phyloP scores from a whole-genome alignment of 2,113 vertebrate genomes.

The Bombycilla garrulus region DNA sequence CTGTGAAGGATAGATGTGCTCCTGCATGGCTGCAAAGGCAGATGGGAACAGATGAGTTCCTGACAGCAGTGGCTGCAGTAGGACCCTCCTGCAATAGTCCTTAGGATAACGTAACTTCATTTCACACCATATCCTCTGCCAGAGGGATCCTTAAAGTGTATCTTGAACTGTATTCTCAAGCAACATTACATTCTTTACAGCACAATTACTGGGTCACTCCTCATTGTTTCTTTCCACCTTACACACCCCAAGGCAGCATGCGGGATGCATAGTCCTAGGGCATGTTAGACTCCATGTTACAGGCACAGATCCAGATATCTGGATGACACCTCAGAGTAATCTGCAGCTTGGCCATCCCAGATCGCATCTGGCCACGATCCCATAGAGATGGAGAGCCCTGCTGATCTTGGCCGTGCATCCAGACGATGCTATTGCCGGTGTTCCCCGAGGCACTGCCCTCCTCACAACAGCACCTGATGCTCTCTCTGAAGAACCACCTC shows the following conservation, averaged over 20 bases:
- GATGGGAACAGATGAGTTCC: neutral
- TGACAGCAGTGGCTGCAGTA: neutral
- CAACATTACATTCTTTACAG: neutral
- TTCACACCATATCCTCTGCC: neutral
- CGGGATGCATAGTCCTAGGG: neutral
- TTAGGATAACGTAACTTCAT: neutral
- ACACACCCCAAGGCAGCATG: fast-evolving
- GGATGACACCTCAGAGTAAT: neutral
- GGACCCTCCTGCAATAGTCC: neutral
- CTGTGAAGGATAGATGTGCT: neutral
- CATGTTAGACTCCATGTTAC: neutral
- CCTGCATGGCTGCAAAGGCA: neutral
- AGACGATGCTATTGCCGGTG: fast-evolving
- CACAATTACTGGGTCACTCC: neutral
- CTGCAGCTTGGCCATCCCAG: neutral
- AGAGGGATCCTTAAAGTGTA: neutral
- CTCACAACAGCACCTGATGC: neutral
- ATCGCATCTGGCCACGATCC: neutral
- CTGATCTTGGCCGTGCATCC: neutral
- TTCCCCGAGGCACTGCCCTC: fast-evolving
- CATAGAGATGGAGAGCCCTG: neutral
- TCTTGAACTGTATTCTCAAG: neutral
- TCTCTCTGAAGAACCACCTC: neutral
- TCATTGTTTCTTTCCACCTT: neutral
- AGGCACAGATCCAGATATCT: neutral